Evolutionary conservation across 1,140 invertebrate species (phyloP), one percentile per base, ranked within the genome.

Genomic region (Megathymus violae): DNA sequence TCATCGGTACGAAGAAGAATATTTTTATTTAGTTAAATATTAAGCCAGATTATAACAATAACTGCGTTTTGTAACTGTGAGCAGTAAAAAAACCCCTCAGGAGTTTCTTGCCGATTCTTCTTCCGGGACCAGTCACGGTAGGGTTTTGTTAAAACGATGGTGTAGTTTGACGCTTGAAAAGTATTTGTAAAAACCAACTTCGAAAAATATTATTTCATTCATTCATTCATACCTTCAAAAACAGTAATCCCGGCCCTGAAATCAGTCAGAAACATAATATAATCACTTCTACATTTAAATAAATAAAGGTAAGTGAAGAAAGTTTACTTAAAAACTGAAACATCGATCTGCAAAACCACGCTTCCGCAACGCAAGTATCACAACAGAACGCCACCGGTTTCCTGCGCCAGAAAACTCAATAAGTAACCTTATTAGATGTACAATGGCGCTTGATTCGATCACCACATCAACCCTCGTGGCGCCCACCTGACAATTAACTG

Each of bases 401-500:
- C 78, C 77, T 67, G 68, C 74, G 71, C 68, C 75, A 79, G 80
- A 80, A 85, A 85, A 88, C 68, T 85, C 76, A 76, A 79, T 85
- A 88, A 84, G 80, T 88, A 78, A 85, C 81, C 72, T 79, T 79
- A 85, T 88, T 85, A 85, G 69, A 63, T 62, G 74, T 76, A 82
- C 85, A 84, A 75, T 78, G 71, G 75, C 78, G 72, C 73, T 64
- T 89, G 78, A 89, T 89, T 85, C 69, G 87, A 84, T 89, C 80
- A 85, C 70, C 78, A 60, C 68, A 63, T 72, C 73, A 75, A 75
- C 80, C 80, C 80, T 76, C 71, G 67, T 63, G 74, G 64, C 76
- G 67, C 78, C 82, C 80, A 83, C 84, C 82, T 87, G 74, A 74
- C 74, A 82, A 80, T 82, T 86, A 82, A 70, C 69, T 54, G 11